Base-by-base conservation (phyloP, 1,140 invertebrate genomes). In the Lordiphosa clarofinis region DNA sequence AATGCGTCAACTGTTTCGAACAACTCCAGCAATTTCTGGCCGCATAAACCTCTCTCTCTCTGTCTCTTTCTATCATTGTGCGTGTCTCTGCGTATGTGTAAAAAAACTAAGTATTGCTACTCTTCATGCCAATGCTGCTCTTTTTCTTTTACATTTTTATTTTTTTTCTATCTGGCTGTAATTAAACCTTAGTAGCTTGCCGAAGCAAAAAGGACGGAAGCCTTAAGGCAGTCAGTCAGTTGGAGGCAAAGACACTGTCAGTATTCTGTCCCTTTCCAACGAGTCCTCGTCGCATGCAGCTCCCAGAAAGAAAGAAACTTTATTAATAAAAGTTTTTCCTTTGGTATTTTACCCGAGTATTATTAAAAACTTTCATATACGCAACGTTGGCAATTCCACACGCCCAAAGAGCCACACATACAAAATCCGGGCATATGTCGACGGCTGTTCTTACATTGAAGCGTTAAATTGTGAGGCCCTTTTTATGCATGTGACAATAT, bases 291-390 rank as follows among this genome's bases (percentile, higher is more conserved):
- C 37, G 21, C 35, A 12, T 54, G 59, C 35, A 54, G 40, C 24
- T 49, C 36, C 15, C 54, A 59, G 70, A 74, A 73, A 82, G 67
- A 82, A 82, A 64, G 76, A 81, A 81, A 81, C 76, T 81, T 81
- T 81, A 81, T 81, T 81, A 81, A 81, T 81, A 81, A 81, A 81
- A 81, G 76, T 81, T 81, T 81, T 81, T 82, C 76, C 76, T 82
- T 81, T 82, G 76, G 76, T 72, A 81, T 81, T 81, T 81, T 73
- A 59, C 48, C 68, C 76, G 72, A 81, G 76, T 81, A 76, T 82
- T 82, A 81, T 82, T 82, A 82, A 81, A 81, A 81, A 81, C 76
- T 81, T 81, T 82, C 72, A 72, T 81, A 68, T 75, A 81, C 59
- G 78, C 78, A 82, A 63, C 58, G 67, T 61, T 63, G 66, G 52